A percentile compares a stretch with the other conserved stretches of the same genome.
phyloP scores from a whole-genome alignment of 2,113 vertebrate species.

The Nothocercus nigrocapillus region DNA sequence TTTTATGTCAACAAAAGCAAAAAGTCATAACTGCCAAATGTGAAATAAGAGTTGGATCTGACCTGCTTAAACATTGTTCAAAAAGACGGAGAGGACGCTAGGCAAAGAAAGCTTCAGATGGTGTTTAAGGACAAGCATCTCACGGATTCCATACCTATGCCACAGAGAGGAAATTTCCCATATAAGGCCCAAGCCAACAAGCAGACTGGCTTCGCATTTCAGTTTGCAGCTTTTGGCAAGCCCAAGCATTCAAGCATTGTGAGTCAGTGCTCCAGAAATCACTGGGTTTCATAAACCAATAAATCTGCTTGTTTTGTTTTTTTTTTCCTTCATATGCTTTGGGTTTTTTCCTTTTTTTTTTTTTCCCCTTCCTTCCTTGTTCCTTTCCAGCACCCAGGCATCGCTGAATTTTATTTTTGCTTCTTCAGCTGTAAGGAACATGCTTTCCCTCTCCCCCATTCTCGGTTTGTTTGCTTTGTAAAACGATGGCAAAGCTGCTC shows the following conservation, averaged over 20 bases:
- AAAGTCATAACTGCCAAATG: background rate
- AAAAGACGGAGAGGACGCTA: background rate
- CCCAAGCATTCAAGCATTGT: constrained; percentile 9
- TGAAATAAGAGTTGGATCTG: background rate
- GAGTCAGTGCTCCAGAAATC: constrained; percentile 54
- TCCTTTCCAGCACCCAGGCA: background rate
- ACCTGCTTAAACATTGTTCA: too few species aligned
- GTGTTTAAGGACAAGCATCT: background rate
- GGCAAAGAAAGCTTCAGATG: background rate
- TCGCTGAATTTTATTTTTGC: background rate
- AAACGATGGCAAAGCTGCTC: background rate
- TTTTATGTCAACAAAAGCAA: background rate
- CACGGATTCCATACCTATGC: background rate
- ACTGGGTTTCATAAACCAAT: background rate
- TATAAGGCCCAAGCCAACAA: background rate
- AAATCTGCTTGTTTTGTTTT: background rate
- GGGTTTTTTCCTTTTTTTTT: background rate
- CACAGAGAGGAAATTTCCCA: background rate
- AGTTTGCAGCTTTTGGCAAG: background rate
- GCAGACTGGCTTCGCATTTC: background rate
- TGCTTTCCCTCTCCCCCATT: background rate
- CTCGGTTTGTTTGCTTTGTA: background rate
- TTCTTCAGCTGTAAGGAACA: background rate
- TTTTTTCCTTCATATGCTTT: background rate
- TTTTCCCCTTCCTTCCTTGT: background rate